phyloP scores from a whole-genome alignment of 2,113 vertebrate genomes.

The Terrapene triunguis region DNA sequence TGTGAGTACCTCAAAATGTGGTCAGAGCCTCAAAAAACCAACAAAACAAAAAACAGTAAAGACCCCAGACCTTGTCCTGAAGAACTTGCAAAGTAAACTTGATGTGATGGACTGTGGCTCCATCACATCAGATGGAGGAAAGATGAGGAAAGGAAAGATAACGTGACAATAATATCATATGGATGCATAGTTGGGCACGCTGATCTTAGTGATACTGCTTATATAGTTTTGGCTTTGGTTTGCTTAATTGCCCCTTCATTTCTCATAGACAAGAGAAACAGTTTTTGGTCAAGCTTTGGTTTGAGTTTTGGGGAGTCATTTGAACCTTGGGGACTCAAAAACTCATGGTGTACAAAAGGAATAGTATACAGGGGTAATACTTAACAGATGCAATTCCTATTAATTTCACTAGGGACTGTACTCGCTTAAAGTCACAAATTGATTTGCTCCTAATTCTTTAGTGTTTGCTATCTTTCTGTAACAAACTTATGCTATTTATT shows the following conservation, averaged over 20 bases:
- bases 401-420: neutral
- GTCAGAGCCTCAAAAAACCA: neutral
- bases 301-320: neutral
- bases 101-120: neutral
- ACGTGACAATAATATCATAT: neutral
- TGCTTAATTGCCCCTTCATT: neutral
- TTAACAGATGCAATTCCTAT: neutral
- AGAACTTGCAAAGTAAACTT: neutral
- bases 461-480: neutral
- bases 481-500: neutral
- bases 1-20: neutral
- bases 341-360: neutral
- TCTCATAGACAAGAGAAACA: neutral
- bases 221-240: neutral
- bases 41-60: neutral
- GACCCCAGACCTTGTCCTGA: neutral
- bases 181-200: accelerated
- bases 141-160: neutral
- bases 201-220: neutral
- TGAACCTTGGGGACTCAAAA: neutral
- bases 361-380: neutral
- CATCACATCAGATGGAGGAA: neutral
- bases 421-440: neutral
- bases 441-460: neutral
- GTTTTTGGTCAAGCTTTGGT: neutral